Conservation (phyloP, 2,113 vertebrate genomes). For the Heterocephalus glaber region DNA sequence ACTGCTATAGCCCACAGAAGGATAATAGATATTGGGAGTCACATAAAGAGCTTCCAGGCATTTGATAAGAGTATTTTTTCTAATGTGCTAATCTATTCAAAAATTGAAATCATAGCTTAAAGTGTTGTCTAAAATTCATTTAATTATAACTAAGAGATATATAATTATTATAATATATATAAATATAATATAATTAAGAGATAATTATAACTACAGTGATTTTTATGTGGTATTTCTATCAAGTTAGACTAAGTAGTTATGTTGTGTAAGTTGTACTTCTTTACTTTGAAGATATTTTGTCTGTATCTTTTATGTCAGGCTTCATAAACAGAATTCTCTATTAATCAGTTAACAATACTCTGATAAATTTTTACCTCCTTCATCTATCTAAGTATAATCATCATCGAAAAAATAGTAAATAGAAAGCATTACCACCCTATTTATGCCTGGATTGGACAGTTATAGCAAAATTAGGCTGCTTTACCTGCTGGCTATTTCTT, state of each 20-base stretch:
- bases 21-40: not conserved
- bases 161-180: too few relatives aligned
- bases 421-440: not conserved
- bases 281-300: not conserved
- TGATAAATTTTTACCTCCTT: not conserved
- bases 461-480: not conserved
- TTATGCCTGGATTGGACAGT: not conserved
- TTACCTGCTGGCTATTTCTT: not conserved
- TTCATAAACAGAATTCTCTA: not conserved
- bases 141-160: not conserved
- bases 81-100: not conserved
- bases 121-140: not conserved
- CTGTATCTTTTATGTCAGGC: not conserved
- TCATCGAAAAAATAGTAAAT: not conserved
- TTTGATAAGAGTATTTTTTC: conserved; percentile 30
- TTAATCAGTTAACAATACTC: not conserved
- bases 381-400: not conserved
- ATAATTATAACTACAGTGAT: not conserved
- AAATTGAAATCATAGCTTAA: not conserved
- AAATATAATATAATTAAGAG: too few relatives aligned
- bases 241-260: not conserved
- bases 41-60: not conserved
- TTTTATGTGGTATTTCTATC: not conserved
- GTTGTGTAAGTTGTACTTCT: not conserved
- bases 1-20: not conserved